A percentile compares a stretch with the other conserved stretches of the same genome.
phyloP scores from a whole-genome alignment of 2,113 vertebrate genomes.

The Takifugu flavidus region DNA sequence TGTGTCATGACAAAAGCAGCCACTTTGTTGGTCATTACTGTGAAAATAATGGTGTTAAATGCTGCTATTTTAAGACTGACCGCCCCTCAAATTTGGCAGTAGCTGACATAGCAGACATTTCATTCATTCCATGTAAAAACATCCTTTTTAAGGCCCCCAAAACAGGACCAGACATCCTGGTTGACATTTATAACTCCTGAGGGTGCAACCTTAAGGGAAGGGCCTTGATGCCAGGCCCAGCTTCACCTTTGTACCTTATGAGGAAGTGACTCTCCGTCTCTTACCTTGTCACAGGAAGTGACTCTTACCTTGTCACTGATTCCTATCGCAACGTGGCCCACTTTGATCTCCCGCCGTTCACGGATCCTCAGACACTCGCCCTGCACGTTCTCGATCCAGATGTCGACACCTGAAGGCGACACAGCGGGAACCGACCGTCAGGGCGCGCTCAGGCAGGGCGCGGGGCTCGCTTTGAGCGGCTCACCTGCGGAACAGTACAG shows the following conservation, averaged over 20 bases:
- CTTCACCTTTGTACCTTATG: too few species aligned
- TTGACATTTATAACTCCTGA: too few species aligned
- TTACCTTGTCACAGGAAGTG: constrained; percentile 93
- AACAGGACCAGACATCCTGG: too few species aligned
- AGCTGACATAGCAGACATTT: too few species aligned
- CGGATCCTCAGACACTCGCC: constrained; percentile 88
- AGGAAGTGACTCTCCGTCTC: constrained; percentile 8
- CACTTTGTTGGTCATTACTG: neutral
- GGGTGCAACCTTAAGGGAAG: too few species aligned
- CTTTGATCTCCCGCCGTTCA: constrained; percentile 83
- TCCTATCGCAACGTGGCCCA: constrained; percentile 88
- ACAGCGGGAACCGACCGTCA: neutral
- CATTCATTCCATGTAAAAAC: too few species aligned
- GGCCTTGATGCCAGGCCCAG: too few species aligned
- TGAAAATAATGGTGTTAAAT: neutral
- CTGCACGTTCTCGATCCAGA: constrained; percentile 86
- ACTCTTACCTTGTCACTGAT: constrained; percentile 95
- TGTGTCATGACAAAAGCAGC: neutral
- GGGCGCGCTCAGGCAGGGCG: too few species aligned
- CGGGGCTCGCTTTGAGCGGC: rapidly evolving
- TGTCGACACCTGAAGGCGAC: constrained; percentile 80
- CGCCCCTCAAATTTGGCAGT: too few species aligned
- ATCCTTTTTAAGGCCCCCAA: too few species aligned
- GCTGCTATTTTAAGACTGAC: neutral
- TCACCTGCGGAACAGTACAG: constrained; percentile 84